Conservation (phyloP, 2,797 vertebrate genomes). For the Arctocebus calabarensis region DNA sequence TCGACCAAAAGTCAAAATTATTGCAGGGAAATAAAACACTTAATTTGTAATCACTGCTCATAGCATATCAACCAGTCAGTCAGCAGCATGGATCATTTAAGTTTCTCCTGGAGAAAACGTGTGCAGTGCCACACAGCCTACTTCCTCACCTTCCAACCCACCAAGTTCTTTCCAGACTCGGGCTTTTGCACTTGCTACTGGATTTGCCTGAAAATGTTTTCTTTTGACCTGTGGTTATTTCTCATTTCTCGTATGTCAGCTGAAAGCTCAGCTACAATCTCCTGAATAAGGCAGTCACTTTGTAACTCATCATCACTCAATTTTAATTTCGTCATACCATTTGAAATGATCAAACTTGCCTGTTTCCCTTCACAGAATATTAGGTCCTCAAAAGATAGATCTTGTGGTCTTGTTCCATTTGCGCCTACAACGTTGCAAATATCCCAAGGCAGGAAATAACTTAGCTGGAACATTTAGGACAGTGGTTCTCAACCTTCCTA, state of each 20-base stretch:
- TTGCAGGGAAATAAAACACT: background rate
- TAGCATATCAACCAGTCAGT: background rate
- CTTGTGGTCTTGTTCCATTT: background rate
- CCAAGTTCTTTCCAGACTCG: background rate
- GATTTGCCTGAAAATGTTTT: background rate
- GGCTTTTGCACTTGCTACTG: background rate
- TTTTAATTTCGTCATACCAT: conserved; percentile 37
- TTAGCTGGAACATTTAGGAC: background rate
- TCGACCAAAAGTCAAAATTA: conserved; percentile 29
- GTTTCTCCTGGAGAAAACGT: background rate
- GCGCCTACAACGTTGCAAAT: background rate
- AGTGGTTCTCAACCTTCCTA: too few species aligned
- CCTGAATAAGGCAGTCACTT: background rate
- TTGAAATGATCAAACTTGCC: conserved; percentile 2
- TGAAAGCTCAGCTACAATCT: background rate
- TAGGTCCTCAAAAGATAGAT: background rate
- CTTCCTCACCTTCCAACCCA: background rate
- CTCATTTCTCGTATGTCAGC: conserved; percentile 2
- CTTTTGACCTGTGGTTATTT: background rate
- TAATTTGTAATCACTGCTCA: background rate
- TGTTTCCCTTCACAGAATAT: background rate
- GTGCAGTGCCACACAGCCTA: background rate
- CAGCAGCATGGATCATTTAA: background rate
- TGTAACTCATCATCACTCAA: background rate
- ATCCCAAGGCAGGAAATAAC: background rate